Conservation (phyloP, 2,888 invertebrate species). For the Xanthostigma xanthostigma region DNA sequence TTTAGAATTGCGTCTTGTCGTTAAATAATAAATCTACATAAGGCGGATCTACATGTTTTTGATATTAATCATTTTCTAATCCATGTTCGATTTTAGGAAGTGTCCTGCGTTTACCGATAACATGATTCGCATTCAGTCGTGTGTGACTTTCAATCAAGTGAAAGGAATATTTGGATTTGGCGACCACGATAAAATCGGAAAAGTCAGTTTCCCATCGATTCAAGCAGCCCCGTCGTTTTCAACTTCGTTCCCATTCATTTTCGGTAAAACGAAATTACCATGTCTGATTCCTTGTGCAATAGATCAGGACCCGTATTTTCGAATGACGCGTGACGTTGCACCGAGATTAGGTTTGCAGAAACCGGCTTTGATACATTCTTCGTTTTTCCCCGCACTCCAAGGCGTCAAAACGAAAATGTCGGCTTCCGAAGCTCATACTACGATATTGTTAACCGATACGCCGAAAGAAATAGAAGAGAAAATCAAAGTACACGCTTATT, state of each 20-base stretch:
- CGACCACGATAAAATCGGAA: slow-evolving; percentile 90
- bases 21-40: no score
- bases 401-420: slow-evolving; percentile 98
- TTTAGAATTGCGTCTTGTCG: no score
- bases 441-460: slow-evolving; percentile 90
- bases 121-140: slow-evolving; percentile 81
- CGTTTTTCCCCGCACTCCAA: slow-evolving; percentile 60
- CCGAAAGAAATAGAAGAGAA: slow-evolving; percentile 92
- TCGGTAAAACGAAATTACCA: slow-evolving; percentile 60
- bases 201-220: slow-evolving; percentile 90
- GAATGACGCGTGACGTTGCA: slow-evolving; percentile 97
- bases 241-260: slow-evolving; percentile 81
- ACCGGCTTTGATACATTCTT: slow-evolving; percentile 74
- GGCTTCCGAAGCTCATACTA: slow-evolving; percentile 86
- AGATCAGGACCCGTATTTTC: slow-evolving; percentile 98
- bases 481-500: slow-evolving; percentile 94
- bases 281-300: slow-evolving; percentile 95
- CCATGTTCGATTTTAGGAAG: slow-evolving; percentile 39
- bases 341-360: slow-evolving; percentile 74
- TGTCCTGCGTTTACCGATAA: slow-evolving; percentile 87
- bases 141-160: slow-evolving; percentile 94
- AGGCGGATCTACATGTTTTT: no score
- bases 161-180: slow-evolving; percentile 97
- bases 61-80: background rate
- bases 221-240: slow-evolving; percentile 93